Conservation (phyloP, 2,113 vertebrate genomes). For the Pseudorhombus dupliciocellatus region DNA sequence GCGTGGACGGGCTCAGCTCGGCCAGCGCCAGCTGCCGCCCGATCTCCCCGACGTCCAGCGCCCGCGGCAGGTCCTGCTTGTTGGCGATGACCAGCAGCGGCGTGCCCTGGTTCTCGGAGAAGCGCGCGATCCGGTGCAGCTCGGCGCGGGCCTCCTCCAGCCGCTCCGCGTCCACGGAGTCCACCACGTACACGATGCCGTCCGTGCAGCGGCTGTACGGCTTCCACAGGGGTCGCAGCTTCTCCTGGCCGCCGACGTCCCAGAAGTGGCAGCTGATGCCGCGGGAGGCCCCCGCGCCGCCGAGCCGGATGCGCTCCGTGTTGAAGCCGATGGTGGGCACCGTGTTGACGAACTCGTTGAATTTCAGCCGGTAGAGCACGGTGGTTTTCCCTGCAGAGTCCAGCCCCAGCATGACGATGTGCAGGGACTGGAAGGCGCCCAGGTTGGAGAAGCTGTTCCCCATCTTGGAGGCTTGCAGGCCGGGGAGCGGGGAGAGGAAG, state of each 20-base stretch:
- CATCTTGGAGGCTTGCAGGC: conserved; percentile 77
- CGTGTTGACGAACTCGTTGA: conserved; percentile 98
- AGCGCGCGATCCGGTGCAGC: conserved; percentile 94
- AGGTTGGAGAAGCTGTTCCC: conserved; percentile 92
- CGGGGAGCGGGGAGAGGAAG: neutral
- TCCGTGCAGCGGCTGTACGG: conserved; percentile 97
- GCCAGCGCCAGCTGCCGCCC: conserved; percentile 92
- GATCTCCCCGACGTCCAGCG: conserved; percentile 90
- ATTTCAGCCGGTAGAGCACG: conserved; percentile 93
- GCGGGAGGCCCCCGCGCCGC: conserved; percentile 88
- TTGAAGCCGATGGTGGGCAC: conserved; percentile 98
- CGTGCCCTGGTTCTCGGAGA: conserved; percentile 94
- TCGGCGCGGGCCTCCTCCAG: conserved; percentile 95
- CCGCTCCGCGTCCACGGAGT: conserved; percentile 94
- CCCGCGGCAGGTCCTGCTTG: conserved; percentile 96
- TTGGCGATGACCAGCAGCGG: conserved; percentile 96
- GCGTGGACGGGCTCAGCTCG: conserved; percentile 90
- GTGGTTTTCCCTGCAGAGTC: conserved; percentile 98
- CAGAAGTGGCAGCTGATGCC: conserved; percentile 98
- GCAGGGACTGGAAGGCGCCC: conserved; percentile 93
- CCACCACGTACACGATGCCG: conserved; percentile 97
- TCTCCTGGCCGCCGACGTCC: conserved; percentile 97
- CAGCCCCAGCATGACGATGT: conserved; percentile 97
- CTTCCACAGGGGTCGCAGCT: conserved; percentile 95
- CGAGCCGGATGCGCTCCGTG: conserved; percentile 91